Base-by-base conservation (phyloP, 2,888 invertebrate species). In the Monochamus alternatus region DNA sequence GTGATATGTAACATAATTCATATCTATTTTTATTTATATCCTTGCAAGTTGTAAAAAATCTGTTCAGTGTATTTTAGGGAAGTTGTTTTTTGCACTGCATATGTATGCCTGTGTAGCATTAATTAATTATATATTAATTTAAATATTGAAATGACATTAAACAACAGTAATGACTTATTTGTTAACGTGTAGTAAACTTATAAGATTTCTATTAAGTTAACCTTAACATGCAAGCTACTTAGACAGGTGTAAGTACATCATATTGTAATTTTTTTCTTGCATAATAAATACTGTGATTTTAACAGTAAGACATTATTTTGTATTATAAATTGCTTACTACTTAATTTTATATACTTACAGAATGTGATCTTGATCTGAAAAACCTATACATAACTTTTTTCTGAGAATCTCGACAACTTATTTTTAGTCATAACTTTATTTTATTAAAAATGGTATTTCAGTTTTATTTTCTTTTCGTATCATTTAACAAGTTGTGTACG, bases 1-100 rank as follows among this genome's bases (percentile, higher is more conserved):
- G 79, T 79, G 77, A 79, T 79, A 79, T 77, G 67, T 79, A 69
- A 70, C 64, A 75, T 75, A 74, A 74, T 76, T 74, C 73, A 70
- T 70, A 74, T 74, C 73, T 73, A 59, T 73, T 74, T 74, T 64
- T 63, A 68, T 74, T 68, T 74, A 73, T 67, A 64, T 73, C 12
- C 63, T 68, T 73, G 44, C n/a, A 64, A 63, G 51, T 63, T 67
- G 58, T 52, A 68, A 67, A 22, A 63, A 38, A 64, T 44, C 52
- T 59, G 52, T 65, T 72, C 60, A 66, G 66, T 69, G 73, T 75
- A 77, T 75, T 74, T 75, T 73, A 32, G 44, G 51, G 44, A 64
- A 74, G 52, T 65, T 51, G 69, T 69, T 69, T 68, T 64, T 71
- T 68, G 68, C 71, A 68, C 68, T 75, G 75, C 73, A 72, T 74